phyloP scores from a whole-genome alignment of 2,888 invertebrate genomes.

The Pseudoips prasinana region DNA sequence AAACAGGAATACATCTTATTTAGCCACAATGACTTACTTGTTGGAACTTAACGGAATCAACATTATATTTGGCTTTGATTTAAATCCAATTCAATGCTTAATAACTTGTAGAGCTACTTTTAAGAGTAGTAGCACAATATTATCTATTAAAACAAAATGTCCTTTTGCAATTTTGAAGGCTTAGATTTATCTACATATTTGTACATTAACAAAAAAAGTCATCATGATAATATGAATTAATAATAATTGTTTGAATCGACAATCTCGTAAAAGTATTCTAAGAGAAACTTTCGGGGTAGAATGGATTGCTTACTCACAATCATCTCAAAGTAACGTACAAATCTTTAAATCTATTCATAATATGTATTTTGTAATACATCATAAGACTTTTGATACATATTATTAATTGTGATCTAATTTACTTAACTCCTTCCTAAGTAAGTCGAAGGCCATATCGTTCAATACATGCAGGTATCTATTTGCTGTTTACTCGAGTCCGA shows the following conservation, averaged over 20 bases:
- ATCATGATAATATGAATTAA: slow-evolving; percentile 17
- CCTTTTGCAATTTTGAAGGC: no score
- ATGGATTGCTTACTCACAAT: slow-evolving; percentile 33
- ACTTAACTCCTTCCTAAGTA: slow-evolving; percentile 53
- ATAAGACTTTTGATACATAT: slow-evolving; percentile 61
- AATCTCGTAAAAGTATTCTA: slow-evolving; percentile 22
- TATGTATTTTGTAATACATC: slow-evolving; percentile 48
- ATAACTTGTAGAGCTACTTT: no score
- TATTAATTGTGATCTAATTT: slow-evolving; percentile 57
- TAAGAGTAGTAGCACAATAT: no score
- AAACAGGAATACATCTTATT: no score
- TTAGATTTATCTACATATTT: slow-evolving; percentile 33
- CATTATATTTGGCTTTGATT: no score
- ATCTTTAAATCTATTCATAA: slow-evolving; percentile 53
- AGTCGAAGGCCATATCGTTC: slow-evolving; percentile 58
- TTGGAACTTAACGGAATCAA: no score
- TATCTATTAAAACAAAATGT: no score
- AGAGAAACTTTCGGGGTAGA: slow-evolving; percentile 55
- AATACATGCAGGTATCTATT: no score
- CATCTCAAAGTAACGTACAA: slow-evolving; percentile 50
- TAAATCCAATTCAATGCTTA: no score
- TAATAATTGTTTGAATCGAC: slow-evolving; percentile 15
- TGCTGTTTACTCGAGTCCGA: slow-evolving; percentile 1
- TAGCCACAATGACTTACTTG: no score
- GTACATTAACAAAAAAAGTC: slow-evolving; percentile 9